Evolutionary conservation across 1,140 invertebrate species (phyloP), one percentile per base, ranked within the genome.

Genomic region (Trichoplusia ni): DNA sequence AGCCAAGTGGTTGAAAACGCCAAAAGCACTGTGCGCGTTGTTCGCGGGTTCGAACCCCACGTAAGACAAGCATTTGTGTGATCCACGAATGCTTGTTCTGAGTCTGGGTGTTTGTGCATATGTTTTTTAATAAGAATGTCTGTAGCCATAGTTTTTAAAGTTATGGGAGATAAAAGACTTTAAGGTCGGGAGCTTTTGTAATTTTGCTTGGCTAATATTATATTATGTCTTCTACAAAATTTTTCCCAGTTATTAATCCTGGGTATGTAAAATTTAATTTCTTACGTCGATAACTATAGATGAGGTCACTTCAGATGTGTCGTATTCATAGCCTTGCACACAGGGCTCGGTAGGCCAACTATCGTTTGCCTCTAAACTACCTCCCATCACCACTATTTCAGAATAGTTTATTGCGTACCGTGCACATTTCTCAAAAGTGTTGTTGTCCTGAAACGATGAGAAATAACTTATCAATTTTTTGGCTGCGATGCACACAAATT

Each of bases 231-330:
- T 11, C 7, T 7, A 35, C 2, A 9, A 35, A 35, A 8, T 8
- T 35, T 2, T 4, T 9, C 31, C 6, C 11, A 35, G 7, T 8
- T 4, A 11, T 9, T 16, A 8, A 38, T 14, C 14, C n/a, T 35
- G 6, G 3, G 25, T 27, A 4, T 3, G 7, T 27, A 27, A n/a
- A 9, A 35, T 7, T 35, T 9, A 3, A n/a, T 7, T n/a, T n/a
- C 93, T 90, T 93, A 96, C 96, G 90, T 97, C 95, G 42, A 95
- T 95, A 9, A 97, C 95, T 68, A 97, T 94, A 0, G 96, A 96
- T 6, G 95, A 96, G 64, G 75, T 82, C 4, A 95, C 91, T 80
- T 93, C 91, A 4, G 92, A 92, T 35, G 86, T 92, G 76, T 97
- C 93, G 77, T 96, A 97, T 78, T 96, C 95, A 93, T 96, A 97